Conservation (phyloP, 1,140 invertebrate species). For the Ridgeia piscesae region DNA sequence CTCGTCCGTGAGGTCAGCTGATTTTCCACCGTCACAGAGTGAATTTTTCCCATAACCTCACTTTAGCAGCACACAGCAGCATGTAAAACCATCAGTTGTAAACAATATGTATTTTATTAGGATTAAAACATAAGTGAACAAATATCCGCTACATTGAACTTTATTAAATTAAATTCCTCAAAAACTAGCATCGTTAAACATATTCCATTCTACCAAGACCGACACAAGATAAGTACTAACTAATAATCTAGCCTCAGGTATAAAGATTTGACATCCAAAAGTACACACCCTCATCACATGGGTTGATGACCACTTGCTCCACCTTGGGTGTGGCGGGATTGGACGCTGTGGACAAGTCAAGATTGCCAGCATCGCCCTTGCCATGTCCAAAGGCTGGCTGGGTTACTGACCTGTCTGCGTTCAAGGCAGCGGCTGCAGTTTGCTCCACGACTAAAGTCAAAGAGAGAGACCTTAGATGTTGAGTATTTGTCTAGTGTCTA, state of each 20-base stretch:
- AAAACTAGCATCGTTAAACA: background rate
- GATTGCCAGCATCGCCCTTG: background rate
- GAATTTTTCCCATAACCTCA: background rate
- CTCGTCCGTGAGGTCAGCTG: background rate
- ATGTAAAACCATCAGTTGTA: background rate
- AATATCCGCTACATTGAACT: background rate
- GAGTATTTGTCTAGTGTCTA: too few species aligned
- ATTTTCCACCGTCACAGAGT: background rate
- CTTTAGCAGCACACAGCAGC: background rate
- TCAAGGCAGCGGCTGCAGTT: background rate
- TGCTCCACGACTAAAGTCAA: background rate
- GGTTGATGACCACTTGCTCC: slow-evolving; percentile 18
- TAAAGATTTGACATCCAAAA: background rate
- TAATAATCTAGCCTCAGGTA: background rate
- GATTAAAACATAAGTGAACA: background rate
- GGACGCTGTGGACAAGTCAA: background rate
- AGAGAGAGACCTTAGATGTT: background rate
- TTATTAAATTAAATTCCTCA: background rate
- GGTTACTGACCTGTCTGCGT: background rate
- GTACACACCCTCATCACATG: slow-evolving; percentile 11
- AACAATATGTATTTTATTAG: background rate
- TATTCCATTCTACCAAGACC: background rate
- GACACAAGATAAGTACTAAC: background rate
- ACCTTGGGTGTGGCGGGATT: slow-evolving; percentile 12
- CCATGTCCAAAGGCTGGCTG: background rate